Conservation (phyloP, 2,797 vertebrate species). For the Brachyrhaphis roseni region DNA sequence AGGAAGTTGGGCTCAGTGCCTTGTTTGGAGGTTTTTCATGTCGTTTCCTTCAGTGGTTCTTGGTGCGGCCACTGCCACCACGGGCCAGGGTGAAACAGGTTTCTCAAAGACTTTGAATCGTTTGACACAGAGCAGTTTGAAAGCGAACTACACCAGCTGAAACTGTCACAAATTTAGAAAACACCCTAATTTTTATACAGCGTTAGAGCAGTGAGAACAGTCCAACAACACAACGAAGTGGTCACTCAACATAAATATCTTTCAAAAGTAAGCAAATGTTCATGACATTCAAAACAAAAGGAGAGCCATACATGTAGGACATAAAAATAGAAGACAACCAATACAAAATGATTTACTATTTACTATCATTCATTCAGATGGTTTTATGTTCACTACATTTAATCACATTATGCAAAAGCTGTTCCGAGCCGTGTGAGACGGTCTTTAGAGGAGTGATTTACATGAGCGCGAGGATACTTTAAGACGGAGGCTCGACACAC, state of each 20-base stretch:
- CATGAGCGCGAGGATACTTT: slow-evolving; percentile 7
- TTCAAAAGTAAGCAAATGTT: neutral
- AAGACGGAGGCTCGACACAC: neutral
- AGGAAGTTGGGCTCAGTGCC: too few species aligned
- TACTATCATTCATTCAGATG: slow-evolving; percentile 9
- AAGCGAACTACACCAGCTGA: too few species aligned
- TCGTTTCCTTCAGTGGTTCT: too few species aligned
- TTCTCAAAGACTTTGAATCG: too few species aligned
- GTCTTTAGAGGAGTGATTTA: slow-evolving; percentile 7
- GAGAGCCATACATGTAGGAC: neutral
- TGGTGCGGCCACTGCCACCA: too few species aligned
- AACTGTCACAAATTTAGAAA: too few species aligned
- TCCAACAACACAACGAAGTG: neutral
- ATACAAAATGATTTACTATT: neutral
- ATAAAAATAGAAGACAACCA: neutral
- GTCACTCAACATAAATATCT: neutral
- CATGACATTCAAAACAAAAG: neutral
- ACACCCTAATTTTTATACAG: neutral
- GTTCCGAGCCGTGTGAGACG: neutral
- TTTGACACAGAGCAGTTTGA: too few species aligned
- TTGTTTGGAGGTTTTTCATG: too few species aligned
- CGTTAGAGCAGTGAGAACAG: neutral
- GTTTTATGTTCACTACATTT: slow-evolving; percentile 27
- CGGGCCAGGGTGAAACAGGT: too few species aligned
- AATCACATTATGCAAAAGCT: slow-evolving; percentile 13